Percentiles rank a stretch among this genome's conserved stretches.
phyloP scores from a whole-genome alignment of 23 tunicate genomes.

The Trididemnum nubilum region DNA sequence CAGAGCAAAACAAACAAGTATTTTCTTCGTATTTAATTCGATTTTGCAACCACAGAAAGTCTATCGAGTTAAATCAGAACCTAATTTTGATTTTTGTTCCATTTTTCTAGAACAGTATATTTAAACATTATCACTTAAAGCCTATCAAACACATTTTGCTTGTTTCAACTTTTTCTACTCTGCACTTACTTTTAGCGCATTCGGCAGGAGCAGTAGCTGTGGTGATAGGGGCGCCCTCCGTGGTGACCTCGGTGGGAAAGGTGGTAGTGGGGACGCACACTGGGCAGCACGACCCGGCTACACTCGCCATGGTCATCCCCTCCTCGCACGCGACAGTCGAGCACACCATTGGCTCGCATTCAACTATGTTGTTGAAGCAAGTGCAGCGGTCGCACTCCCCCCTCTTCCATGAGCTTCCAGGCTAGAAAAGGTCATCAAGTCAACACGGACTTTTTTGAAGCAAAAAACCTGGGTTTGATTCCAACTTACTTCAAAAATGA shows the following conservation, averaged over 20 bases:
- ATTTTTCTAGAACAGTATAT: no score
- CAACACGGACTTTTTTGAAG: no score
- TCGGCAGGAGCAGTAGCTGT: slow-evolving; percentile 17
- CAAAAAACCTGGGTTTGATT: background rate
- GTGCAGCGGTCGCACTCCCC: slow-evolving; percentile 72
- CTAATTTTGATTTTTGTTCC: no score
- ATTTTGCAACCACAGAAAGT: no score
- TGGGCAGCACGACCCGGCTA: slow-evolving; percentile 81
- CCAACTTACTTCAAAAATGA: background rate
- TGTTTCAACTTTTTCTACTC: no score
- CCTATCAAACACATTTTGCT: no score
- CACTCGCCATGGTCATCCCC: slow-evolving; percentile 49
- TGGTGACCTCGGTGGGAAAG: slow-evolving; percentile 35
- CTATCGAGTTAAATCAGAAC: no score
- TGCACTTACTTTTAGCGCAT: slow-evolving; percentile 54
- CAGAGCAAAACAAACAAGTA: no score
- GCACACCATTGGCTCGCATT: slow-evolving; percentile 50
- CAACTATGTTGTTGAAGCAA: slow-evolving; percentile 77
- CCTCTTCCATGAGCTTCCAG: slow-evolving; percentile 62
- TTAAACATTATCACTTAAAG: no score
- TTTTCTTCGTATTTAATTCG: no score
- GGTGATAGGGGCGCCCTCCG: background rate
- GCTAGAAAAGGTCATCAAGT: slow-evolving; percentile 21
- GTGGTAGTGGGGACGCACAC: slow-evolving; percentile 71
- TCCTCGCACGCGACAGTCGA: slow-evolving; percentile 39